phyloP scores from a whole-genome alignment of 2,888 invertebrate genomes.

The Netelia inedita region DNA sequence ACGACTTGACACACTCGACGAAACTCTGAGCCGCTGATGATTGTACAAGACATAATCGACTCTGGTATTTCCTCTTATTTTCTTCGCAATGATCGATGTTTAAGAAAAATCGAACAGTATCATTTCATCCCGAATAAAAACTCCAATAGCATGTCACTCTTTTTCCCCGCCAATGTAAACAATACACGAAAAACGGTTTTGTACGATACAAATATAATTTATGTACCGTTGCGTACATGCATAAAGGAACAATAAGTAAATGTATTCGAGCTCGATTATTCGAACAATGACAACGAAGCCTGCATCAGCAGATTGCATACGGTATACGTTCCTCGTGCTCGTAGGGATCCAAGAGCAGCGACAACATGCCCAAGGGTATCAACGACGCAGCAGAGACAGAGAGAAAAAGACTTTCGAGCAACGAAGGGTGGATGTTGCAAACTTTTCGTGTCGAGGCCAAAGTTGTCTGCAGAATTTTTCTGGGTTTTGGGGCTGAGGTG shows the following conservation, averaged over 20 bases:
- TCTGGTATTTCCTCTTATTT: too few relatives aligned
- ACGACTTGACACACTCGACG: too few relatives aligned
- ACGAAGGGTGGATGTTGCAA: conserved; percentile 39
- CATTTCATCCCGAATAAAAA: too few relatives aligned
- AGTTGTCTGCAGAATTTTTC: conserved; percentile 75
- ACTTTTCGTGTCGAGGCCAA: conserved; percentile 69
- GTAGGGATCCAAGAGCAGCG: conserved; percentile 35
- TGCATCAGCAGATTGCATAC: conserved; percentile 62
- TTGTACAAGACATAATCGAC: too few relatives aligned
- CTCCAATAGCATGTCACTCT: too few relatives aligned
- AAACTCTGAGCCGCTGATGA: too few relatives aligned
- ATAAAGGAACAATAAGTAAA: conserved; percentile 57
- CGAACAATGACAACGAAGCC: conserved; percentile 57
- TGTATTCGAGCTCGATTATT: conserved; percentile 66
- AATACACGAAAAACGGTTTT: not conserved
- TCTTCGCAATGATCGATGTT: too few relatives aligned
- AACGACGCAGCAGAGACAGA: conserved; percentile 17
- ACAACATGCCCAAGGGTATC: conserved; percentile 30
- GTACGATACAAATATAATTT: not conserved
- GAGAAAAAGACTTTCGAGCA: conserved; percentile 4
- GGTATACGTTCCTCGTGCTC: conserved; percentile 3
- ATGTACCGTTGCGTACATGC: conserved; percentile 14
- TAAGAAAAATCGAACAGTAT: too few relatives aligned
- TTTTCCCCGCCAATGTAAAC: not conserved
- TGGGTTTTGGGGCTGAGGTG: conserved; percentile 63